These are phyloP conservation scores for Microctonus aethiopoides DNA, from an alignment of 2,888 invertebrate species.

Conservation along the genomic window DNA sequence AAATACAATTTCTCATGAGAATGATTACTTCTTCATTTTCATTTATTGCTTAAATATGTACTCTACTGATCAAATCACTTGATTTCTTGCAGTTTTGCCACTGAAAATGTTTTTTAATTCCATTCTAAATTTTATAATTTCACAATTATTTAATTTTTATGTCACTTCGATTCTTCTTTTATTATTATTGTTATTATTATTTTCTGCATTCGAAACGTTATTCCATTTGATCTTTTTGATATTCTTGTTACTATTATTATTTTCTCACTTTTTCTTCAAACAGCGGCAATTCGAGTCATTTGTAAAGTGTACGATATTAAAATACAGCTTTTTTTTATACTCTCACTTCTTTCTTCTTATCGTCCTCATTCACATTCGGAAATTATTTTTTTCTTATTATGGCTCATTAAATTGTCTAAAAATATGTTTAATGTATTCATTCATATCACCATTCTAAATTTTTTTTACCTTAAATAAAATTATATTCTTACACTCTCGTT, in stretches of 20 bases:
- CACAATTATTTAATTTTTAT: no score
- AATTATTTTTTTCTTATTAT: constrained; percentile 32
- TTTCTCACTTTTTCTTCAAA: constrained; percentile 5
- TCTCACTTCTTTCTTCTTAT: constrained; percentile 29
- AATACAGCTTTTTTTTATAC: constrained; percentile 49
- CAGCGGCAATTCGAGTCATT: constrained; percentile 40
- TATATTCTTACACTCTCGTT: constrained; percentile 12
- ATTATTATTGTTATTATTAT: constrained; percentile 9
- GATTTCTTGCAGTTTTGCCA: not conserved
- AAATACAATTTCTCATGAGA: constrained; percentile 33
- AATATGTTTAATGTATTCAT: constrained; percentile 50
- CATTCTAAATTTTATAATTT: not conserved
- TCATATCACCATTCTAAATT: constrained; percentile 13
- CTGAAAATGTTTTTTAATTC: not conserved
- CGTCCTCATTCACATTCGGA: not conserved
- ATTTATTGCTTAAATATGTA: constrained; percentile 3
- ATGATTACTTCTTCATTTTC: constrained; percentile 27
- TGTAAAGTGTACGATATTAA: constrained; percentile 56
- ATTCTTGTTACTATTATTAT: not conserved
- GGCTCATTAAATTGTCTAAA: constrained; percentile 54
- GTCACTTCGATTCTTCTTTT: no score
- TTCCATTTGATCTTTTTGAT: not conserved
- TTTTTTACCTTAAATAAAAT: constrained; percentile 10
- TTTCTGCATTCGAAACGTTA: not conserved
- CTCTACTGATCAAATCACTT: constrained; percentile 9